Percentiles rank a stretch among this genome's conserved stretches.
Conservation (phyloP, 1,140 invertebrate genomes). For the Drosophila subpulchrella region DNA sequence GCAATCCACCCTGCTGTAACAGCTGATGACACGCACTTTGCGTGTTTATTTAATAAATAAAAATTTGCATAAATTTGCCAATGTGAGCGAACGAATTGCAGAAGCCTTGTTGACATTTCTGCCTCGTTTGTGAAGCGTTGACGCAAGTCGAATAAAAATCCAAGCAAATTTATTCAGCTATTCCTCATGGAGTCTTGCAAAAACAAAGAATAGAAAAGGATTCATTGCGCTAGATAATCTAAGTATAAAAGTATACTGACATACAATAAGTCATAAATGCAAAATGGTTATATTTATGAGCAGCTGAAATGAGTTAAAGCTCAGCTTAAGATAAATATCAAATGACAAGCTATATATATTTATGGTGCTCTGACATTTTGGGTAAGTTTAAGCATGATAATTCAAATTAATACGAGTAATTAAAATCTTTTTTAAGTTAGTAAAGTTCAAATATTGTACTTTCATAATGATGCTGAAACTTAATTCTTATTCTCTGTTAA, state of each 20-base stretch:
- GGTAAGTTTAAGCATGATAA: not conserved
- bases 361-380: not conserved
- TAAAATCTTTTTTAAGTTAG: not conserved
- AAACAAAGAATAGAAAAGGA: slow-evolving; percentile 18
- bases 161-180: slow-evolving; percentile 51
- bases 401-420: not conserved
- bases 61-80: slow-evolving; percentile 78
- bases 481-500: too few relatives aligned
- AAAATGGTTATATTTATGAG: slow-evolving; percentile 15
- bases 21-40: slow-evolving; percentile 73
- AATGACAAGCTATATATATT: not conserved
- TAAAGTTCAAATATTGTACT: too few relatives aligned
- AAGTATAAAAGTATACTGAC: slow-evolving; percentile 1
- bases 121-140: slow-evolving; percentile 16
- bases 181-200: slow-evolving; percentile 1
- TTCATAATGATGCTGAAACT: too few relatives aligned
- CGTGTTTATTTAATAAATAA: slow-evolving; percentile 81
- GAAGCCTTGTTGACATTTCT: slow-evolving; percentile 43
- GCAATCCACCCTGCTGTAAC: slow-evolving; percentile 22
- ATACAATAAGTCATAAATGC: slow-evolving; percentile 35
- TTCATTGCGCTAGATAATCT: slow-evolving; percentile 24
- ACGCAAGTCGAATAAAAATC: slow-evolving; percentile 25
- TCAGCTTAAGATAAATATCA: not conserved
- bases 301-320: not conserved
- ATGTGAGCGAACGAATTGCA: slow-evolving; percentile 39